Conservation (phyloP, 1,140 invertebrate genomes). For the fruit fly (Drosophila melanogaster) region DNA sequence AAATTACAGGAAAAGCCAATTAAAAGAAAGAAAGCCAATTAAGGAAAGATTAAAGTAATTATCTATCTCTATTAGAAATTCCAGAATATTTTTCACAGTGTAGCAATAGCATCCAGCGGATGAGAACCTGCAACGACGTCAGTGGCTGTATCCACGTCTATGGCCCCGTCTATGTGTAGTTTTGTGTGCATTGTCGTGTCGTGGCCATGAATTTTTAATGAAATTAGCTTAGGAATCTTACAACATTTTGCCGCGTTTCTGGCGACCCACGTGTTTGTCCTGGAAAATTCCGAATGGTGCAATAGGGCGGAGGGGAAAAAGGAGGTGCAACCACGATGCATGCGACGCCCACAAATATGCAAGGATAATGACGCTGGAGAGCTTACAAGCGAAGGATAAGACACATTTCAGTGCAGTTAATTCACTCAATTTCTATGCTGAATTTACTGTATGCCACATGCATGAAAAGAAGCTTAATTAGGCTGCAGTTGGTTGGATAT, state of each 20-base stretch:
- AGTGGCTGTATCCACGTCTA: conserved; percentile 16
- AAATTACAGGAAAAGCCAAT: no score
- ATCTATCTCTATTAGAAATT: background rate
- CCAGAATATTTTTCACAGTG: background rate
- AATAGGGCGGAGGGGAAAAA: background rate
- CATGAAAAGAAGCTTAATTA: conserved; percentile 2
- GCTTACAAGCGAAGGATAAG: conserved; percentile 5
- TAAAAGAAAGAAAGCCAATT: no score
- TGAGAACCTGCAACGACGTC: conserved; percentile 26
- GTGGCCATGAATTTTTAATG: conserved; percentile 82
- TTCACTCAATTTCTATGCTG: background rate
- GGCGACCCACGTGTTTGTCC: conserved; percentile 51
- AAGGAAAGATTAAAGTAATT: no score
- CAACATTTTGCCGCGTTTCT: conserved; percentile 53
- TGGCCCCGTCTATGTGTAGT: conserved; percentile 25
- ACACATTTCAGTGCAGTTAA: conserved; percentile 1
- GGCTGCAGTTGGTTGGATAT: background rate
- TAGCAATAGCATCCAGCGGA: conserved; percentile 2
- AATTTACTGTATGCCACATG: background rate
- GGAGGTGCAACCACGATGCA: conserved; percentile 14
- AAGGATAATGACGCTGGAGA: conserved; percentile 25
- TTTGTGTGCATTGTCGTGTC: conserved; percentile 55
- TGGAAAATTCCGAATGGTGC: conserved; percentile 46
- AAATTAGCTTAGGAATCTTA: conserved; percentile 77
- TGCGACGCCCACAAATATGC: conserved; percentile 48